Evolutionary conservation across 37 sponge, comb jelly and placozoan genomes (phyloP).

Genomic region (Cliona cf. orientalis): DNA sequence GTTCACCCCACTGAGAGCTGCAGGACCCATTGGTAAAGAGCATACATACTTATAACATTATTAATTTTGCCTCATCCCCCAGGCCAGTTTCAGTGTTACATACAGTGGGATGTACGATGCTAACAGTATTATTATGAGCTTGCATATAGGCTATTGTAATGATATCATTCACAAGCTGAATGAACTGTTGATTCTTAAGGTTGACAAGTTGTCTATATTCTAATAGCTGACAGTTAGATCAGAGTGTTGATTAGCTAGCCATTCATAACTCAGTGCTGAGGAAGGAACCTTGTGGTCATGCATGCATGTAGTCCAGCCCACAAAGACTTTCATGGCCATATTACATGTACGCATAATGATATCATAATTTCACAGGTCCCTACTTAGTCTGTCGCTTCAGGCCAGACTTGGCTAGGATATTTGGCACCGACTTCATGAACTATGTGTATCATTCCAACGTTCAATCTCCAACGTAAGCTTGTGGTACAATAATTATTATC

Average conservation of each 20-base stretch:
- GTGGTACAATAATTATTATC: not conserved
- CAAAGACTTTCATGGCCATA: too few relatives aligned
- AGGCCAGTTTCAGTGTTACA: not conserved
- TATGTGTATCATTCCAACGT: conserved; percentile 73
- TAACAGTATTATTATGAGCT: not conserved
- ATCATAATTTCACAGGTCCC: conserved; percentile 13
- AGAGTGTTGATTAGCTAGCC: too few relatives aligned
- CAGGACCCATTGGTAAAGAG: conserved; percentile 84
- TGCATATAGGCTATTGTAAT: too few relatives aligned
- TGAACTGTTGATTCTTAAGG: too few relatives aligned
- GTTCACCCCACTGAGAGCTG: conserved; percentile 65
- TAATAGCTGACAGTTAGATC: too few relatives aligned
- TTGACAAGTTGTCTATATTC: too few relatives aligned
- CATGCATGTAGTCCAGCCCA: too few relatives aligned
- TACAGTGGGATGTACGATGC: not conserved
- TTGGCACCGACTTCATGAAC: conserved; percentile 33
- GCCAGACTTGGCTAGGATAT: conserved; percentile 42
- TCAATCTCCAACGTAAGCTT: conserved; percentile 59
- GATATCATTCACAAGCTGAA: too few relatives aligned
- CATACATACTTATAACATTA: too few relatives aligned
- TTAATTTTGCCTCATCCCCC: not conserved
- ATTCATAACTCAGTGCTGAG: too few relatives aligned
- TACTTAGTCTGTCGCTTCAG: conserved; percentile 21
- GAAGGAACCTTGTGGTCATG: too few relatives aligned
- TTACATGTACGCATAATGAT: conserved; percentile 2